A percentile compares a stretch with the other conserved stretches of the same genome.
phyloP scores from a whole-genome alignment of 2,888 invertebrate genomes.

The Archips xylosteana region DNA sequence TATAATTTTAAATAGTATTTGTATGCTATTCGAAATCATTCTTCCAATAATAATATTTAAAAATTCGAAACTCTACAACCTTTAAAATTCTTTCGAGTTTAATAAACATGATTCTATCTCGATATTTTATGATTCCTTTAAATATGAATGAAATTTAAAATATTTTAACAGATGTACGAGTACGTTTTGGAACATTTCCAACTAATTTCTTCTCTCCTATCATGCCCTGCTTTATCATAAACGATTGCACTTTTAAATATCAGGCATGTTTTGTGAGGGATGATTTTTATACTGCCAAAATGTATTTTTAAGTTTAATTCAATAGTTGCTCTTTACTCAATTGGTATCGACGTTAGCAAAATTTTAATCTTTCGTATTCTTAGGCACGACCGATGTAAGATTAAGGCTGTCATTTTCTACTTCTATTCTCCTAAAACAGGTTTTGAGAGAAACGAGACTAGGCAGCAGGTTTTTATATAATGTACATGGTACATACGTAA shows the following conservation, averaged over 20 bases:
- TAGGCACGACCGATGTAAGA: too few relatives aligned
- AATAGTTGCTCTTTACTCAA: neutral
- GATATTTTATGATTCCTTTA: neutral
- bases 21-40: neutral
- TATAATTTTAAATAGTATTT: too few relatives aligned
- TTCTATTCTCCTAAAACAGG: too few relatives aligned
- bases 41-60: neutral
- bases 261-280: constrained; percentile 11
- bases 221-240: constrained; percentile 26
- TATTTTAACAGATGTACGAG: constrained; percentile 4
- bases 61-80: neutral
- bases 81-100: neutral
- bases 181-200: constrained; percentile 46
- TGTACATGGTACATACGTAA: too few relatives aligned
- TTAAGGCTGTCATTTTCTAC: too few relatives aligned
- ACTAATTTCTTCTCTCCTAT: constrained; percentile 41
- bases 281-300: constrained; percentile 23
- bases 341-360: too few relatives aligned
- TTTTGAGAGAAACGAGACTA: too few relatives aligned
- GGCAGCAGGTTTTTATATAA: too few relatives aligned
- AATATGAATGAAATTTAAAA: constrained; percentile 6
- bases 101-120: neutral
- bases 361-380: too few relatives aligned
- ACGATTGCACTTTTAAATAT: constrained; percentile 36
- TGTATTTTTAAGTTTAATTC: constrained; percentile 12